Evolutionary conservation across 2,888 invertebrate genomes (phyloP).

Genomic region (Ormyrus thymus): DNA sequence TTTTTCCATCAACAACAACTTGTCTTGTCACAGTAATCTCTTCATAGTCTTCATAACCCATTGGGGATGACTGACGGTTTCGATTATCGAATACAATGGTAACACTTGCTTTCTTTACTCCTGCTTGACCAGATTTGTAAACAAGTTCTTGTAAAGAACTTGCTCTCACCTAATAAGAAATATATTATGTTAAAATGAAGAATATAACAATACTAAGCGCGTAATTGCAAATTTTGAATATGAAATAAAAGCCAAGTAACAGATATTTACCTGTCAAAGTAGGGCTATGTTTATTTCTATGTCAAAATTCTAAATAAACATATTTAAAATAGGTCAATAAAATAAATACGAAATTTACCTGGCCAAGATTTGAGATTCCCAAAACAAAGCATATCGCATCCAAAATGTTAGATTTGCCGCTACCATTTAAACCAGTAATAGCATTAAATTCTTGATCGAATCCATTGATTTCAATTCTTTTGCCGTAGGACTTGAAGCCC

Average conservation of each 20-base stretch:
- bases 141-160: slow-evolving; percentile 94
- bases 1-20: slow-evolving; percentile 90
- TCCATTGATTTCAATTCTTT: slow-evolving; percentile 91
- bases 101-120: slow-evolving; percentile 95
- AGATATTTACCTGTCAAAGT: slow-evolving; percentile 1
- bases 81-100: slow-evolving; percentile 96
- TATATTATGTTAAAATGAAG: slow-evolving; percentile 1
- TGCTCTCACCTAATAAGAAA: slow-evolving; percentile 85
- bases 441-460: slow-evolving; percentile 98
- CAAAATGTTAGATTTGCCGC: slow-evolving; percentile 97
- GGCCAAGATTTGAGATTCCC: slow-evolving; percentile 93
- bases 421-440: slow-evolving; percentile 98
- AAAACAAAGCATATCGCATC: slow-evolving; percentile 98
- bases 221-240: not conserved
- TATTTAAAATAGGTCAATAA: not conserved
- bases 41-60: slow-evolving; percentile 92
- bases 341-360: slow-evolving; percentile 79
- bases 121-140: slow-evolving; percentile 98
- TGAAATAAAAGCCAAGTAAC: not conserved
- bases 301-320: not conserved
- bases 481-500: slow-evolving; percentile 98
- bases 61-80: slow-evolving; percentile 87
- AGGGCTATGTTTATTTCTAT: slow-evolving; percentile 37
- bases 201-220: not conserved
- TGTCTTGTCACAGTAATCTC: slow-evolving; percentile 96